These are phyloP conservation scores for Abscondita cerata DNA, from an alignment of 2,888 invertebrate genomes.

Conservation along the genomic window DNA sequence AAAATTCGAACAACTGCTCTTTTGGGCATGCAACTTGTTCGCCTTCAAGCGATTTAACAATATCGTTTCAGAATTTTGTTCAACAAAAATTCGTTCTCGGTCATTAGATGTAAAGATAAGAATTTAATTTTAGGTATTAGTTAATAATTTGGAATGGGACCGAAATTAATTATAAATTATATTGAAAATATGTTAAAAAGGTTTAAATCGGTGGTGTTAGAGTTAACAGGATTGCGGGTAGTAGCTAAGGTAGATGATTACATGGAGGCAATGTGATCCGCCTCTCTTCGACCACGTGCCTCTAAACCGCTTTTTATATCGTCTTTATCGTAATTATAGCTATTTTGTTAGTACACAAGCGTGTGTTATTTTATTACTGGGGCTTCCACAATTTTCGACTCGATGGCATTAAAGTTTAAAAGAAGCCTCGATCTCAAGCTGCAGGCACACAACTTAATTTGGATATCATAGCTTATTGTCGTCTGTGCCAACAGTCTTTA, in stretches of 20 bases:
- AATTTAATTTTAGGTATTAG: no score
- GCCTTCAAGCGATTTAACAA: no score
- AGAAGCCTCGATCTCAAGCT: constrained; percentile 20
- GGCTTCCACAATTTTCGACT: constrained; percentile 28
- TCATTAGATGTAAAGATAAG: no score
- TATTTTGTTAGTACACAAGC: constrained; percentile 47
- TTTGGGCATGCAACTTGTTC: no score
- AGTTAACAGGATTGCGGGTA: constrained; percentile 16
- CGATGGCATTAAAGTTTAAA: constrained; percentile 23
- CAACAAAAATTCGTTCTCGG: no score
- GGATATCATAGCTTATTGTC: no score
- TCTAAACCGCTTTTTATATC: constrained; percentile 53
- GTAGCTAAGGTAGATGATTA: constrained; percentile 36
- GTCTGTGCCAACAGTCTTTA: no score
- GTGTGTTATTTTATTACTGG: constrained; percentile 43
- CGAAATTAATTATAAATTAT: no score
- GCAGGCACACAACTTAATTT: constrained; percentile 23
- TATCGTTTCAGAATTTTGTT: no score
- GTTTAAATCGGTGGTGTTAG: constrained; percentile 26
- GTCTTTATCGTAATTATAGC: constrained; percentile 59
- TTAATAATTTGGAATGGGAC: no score
- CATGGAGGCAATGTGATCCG: constrained; percentile 41
- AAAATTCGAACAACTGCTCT: constrained; percentile 21
- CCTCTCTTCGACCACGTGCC: constrained; percentile 46
- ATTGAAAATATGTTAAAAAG: not conserved